These are phyloP conservation scores for Actinostola sp. DNA, from an alignment of 92 coral and sea anemone genomes.

Conservation along the genomic window DNA sequence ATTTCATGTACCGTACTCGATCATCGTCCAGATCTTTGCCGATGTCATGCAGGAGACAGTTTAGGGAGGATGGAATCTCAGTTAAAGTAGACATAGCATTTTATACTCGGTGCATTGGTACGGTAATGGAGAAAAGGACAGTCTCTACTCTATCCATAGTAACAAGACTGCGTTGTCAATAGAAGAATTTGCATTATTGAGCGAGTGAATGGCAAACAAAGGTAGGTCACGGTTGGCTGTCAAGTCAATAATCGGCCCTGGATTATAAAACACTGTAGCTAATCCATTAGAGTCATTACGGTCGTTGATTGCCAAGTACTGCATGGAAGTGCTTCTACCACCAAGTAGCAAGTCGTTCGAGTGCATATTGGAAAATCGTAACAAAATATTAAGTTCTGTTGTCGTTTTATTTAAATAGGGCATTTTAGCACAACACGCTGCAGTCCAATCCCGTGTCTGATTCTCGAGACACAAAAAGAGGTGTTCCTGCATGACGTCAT, in stretches of 20 bases:
- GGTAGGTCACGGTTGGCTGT: constrained; percentile 21
- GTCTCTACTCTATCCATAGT: constrained; percentile 10
- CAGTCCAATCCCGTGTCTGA: too few relatives aligned
- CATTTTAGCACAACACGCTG: too few relatives aligned
- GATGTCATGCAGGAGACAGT: constrained; percentile 57
- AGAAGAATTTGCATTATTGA: constrained; percentile 18
- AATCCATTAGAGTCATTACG: constrained; percentile 8
- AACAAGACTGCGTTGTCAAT: constrained; percentile 18
- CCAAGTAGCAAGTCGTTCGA: too few relatives aligned
- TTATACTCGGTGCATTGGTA: neutral
- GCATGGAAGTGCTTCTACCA: too few relatives aligned
- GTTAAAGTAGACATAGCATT: constrained; percentile 41
- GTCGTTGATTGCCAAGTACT: too few relatives aligned
- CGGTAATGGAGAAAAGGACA: too few relatives aligned
- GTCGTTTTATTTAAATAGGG: too few relatives aligned
- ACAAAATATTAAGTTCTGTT: too few relatives aligned
- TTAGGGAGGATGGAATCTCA: constrained; percentile 45
- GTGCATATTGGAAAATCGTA: too few relatives aligned
- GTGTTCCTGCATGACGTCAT: too few relatives aligned
- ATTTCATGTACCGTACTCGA: constrained; percentile 74
- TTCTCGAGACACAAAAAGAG: too few relatives aligned
- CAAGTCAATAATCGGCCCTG: constrained; percentile 14
- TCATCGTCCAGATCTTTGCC: constrained; percentile 69
- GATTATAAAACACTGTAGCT: neutral
- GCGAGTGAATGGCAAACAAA: constrained; percentile 27